Base-by-base conservation (phyloP, 2,888 invertebrate genomes). In the Gari tellinella region DNA sequence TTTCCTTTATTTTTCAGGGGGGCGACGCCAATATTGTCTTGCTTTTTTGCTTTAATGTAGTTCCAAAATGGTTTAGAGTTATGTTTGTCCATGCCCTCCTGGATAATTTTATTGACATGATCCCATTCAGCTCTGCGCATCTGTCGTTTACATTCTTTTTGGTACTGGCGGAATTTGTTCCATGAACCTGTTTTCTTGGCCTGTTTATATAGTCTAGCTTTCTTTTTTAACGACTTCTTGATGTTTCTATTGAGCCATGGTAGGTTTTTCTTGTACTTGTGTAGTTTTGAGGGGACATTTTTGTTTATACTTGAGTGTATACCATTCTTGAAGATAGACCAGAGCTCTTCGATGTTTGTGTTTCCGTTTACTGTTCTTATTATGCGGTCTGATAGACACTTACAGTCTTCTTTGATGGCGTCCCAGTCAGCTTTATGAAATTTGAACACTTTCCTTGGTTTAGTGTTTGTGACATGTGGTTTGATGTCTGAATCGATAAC, bases 41-140 rank as follows among this genome's bases (percentile, higher is more conserved):
- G 60, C 25, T 17, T 37, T 55, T 64, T 70, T n/a, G 21, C 21
- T 52, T 69, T 57, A 19, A 46, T 37, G 43, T 62, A 68, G 37
- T 43, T 68, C 48, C 56, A 69, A 19, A 69, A 49, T 37, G 63
- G 70, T 46, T 65, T 55, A 15, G 70, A 49, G 40, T 58, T 70
- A 8, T 65, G 41, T 17, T 58, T 40, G 1, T 72, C 51, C 48
- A 72, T 31, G 23, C 56, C 56, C 8, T 72, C 66, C n/a, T 66
- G 31, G 15, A 72, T 61, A 4, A 60, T 23, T n/a, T 26, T 61
- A 31, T 72, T 72, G 19, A 72, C 46, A 51, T 72, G 61, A 25
- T 65, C 26, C 72, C 72, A 61, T 61, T 70, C 72, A 31, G 72
- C 72, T 31, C 25, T 55, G 3, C 72, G 46, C 23, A 65, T 19